Percentiles rank a stretch among this genome's conserved stretches.
Conservation (phyloP, 2,113 vertebrate species). For the Mesoclemmys tuberculata region DNA sequence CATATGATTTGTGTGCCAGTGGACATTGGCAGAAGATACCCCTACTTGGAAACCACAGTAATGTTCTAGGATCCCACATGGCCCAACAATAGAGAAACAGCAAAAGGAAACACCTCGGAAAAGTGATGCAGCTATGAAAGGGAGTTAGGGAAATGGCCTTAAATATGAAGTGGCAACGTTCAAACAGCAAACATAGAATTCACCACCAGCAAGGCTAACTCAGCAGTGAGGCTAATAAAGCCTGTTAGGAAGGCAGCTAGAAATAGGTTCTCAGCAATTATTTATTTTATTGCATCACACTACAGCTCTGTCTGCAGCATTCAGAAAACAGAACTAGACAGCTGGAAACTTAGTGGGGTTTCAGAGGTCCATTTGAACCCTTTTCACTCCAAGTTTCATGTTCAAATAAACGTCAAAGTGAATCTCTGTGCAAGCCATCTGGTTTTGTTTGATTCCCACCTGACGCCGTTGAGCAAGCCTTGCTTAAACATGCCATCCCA, state of each 20-base stretch:
- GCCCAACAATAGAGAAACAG: neutral
- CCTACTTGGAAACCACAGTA: too few relatives aligned
- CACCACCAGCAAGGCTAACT: neutral
- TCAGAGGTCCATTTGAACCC: neutral
- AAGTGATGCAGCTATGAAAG: neutral
- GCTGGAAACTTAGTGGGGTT: neutral
- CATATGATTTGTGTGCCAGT: too few relatives aligned
- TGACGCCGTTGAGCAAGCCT: rapidly evolving
- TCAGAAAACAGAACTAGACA: neutral
- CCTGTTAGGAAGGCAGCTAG: neutral
- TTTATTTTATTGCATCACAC: neutral
- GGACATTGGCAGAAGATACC: neutral
- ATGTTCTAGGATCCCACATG: neutral
- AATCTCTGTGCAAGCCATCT: neutral
- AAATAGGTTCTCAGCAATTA: neutral
- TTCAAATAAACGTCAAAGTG: neutral
- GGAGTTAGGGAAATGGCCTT: neutral
- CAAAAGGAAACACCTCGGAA: neutral
- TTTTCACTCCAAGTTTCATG: neutral
- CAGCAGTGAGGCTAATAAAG: neutral
- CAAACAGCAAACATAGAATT: neutral
- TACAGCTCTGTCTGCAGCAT: neutral
- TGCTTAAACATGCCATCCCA: neutral
- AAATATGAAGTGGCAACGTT: neutral
- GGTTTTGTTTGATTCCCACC: neutral